Conservation (phyloP, 2,888 invertebrate species). For the Rhaphigaster nebulosa region DNA sequence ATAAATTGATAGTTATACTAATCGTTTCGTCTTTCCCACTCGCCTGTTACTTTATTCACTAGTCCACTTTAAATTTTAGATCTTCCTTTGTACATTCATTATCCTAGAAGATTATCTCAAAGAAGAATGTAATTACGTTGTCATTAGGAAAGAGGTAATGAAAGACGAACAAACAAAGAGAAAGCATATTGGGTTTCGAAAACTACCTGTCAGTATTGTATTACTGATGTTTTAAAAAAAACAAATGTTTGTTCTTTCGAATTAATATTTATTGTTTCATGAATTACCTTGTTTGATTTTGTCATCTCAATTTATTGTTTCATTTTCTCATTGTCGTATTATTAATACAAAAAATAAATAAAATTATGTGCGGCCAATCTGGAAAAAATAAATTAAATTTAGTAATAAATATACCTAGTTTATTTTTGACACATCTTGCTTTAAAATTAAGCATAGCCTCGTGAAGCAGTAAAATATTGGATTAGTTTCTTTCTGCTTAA, state of each 20-base stretch:
- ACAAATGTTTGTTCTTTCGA: background rate
- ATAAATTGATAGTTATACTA: too few species aligned
- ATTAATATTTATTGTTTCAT: background rate
- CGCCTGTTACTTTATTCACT: background rate
- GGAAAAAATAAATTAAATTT: too few species aligned
- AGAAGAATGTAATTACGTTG: background rate
- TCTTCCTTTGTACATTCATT: background rate
- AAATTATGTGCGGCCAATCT: too few species aligned
- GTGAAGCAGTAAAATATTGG: too few species aligned
- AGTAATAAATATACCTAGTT: too few species aligned
- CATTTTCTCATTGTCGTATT: background rate
- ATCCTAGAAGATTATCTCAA: background rate
- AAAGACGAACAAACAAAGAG: slow-evolving; percentile 8
- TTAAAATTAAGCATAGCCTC: too few species aligned
- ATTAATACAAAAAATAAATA: too few species aligned
- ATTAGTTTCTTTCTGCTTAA: too few species aligned
- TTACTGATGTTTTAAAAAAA: background rate
- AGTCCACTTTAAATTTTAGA: background rate
- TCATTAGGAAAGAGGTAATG: background rate
- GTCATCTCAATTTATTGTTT: background rate
- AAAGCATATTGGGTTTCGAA: background rate
- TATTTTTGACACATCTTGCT: too few species aligned
- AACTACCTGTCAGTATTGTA: background rate
- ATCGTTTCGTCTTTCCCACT: background rate
- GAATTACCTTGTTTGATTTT: background rate